A percentile compares a stretch with the other conserved stretches of the same genome.
phyloP scores from a whole-genome alignment of 2,888 invertebrate species.

The Hirudinaria manillensis region DNA sequence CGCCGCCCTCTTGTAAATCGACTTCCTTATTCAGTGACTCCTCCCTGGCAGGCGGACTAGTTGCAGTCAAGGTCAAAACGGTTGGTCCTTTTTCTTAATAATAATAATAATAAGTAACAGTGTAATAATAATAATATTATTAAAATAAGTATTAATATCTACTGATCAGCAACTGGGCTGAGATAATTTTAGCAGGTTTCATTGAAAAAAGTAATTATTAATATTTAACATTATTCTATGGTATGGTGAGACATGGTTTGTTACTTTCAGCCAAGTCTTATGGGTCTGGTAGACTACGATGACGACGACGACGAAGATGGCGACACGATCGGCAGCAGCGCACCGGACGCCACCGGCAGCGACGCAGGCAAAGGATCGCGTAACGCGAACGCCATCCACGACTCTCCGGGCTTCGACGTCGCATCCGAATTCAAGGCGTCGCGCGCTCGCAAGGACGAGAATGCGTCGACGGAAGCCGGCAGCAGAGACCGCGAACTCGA shows the following conservation, averaged over 20 bases:
- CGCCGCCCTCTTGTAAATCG: background rate
- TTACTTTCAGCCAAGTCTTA: slow-evolving; percentile 45
- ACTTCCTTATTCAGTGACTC: background rate
- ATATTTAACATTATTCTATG: no score
- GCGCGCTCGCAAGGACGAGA: background rate
- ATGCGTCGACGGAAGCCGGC: background rate
- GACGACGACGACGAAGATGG: slow-evolving; percentile 81
- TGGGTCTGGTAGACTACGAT: slow-evolving; percentile 76
- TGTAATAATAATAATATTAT: background rate
- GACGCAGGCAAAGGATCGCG: background rate
- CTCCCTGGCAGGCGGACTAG: background rate
- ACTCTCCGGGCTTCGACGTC: background rate
- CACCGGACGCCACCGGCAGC: background rate
- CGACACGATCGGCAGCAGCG: slow-evolving; percentile 21
- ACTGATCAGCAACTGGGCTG: background rate
- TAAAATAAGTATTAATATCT: background rate
- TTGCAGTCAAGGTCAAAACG: slow-evolving; percentile 20
- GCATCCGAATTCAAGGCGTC: background rate
- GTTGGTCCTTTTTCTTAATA: background rate
- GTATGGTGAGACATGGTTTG: background rate
- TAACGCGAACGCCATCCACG: background rate
- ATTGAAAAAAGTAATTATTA: no score
- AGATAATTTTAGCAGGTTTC: no score
- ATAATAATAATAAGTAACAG: background rate
- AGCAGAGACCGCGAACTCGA: background rate